These are phyloP conservation scores for Epinotia bilunana DNA, from an alignment of 2,888 invertebrate genomes.

Conservation along the genomic window DNA sequence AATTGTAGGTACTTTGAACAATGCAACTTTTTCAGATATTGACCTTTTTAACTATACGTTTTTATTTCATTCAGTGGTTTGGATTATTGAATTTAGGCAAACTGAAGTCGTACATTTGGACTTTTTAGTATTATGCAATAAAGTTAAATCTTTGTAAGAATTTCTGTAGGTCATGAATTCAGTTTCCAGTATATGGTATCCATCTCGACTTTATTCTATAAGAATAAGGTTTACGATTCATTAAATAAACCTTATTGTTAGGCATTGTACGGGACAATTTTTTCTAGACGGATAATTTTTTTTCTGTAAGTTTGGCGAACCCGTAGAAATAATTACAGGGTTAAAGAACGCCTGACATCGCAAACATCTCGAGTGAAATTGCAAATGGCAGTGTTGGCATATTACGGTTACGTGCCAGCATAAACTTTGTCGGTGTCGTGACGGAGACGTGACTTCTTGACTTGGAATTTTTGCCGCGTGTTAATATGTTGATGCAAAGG, in stretches of 20 bases:
- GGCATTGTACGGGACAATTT: background rate
- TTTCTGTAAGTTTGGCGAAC: background rate
- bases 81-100: background rate
- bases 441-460: constrained; percentile 44
- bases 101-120: background rate
- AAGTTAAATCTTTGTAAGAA: background rate
- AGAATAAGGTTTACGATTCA: background rate
- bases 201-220: background rate
- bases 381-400: constrained; percentile 32
- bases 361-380: constrained; percentile 29
- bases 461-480: constrained; percentile 53
- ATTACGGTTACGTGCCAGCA: constrained; percentile 47
- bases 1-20: no score
- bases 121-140: background rate
- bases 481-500: constrained; percentile 67
- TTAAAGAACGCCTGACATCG: constrained; percentile 22
- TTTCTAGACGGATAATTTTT: background rate
- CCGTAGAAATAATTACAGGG: constrained; percentile 28
- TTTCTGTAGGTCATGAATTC: background rate
- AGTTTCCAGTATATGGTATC: background rate
- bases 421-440: constrained; percentile 51
- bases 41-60: background rate
- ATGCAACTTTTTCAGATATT: no score
- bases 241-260: background rate
- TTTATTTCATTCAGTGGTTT: background rate